A percentile compares a stretch with the other conserved stretches of the same genome.
Evolutionary conservation across 2,888 invertebrate genomes (phyloP).

Genomic region (Cepaea hortensis): DNA sequence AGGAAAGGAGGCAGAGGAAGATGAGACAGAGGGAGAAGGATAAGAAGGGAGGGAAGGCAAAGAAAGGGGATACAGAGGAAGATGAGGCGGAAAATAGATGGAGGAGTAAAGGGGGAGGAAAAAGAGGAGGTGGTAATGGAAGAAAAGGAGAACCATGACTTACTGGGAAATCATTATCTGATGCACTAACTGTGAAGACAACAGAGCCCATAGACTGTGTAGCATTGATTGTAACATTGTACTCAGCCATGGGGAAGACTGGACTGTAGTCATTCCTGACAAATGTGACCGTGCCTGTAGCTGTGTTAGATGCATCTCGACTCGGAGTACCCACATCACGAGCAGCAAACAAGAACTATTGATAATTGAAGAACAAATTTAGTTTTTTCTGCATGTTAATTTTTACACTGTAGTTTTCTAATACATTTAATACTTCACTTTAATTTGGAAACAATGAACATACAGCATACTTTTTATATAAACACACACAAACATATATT

Average conservation of each 20-base stretch:
- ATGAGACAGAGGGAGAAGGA: no score
- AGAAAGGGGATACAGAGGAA: no score
- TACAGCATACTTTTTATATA: not conserved
- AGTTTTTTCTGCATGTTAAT: not conserved
- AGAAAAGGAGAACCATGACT: not conserved
- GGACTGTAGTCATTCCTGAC: conserved; percentile 64
- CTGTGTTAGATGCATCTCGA: conserved; percentile 49
- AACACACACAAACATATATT: not conserved
- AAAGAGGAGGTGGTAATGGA: not conserved
- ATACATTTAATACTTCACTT: not conserved
- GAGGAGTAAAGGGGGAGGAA: no score
- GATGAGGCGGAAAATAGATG: no score
- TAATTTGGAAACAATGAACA: not conserved
- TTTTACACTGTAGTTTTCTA: not conserved
- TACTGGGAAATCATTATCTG: conserved; percentile 41
- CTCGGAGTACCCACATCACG: conserved; percentile 56
- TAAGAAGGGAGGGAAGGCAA: no score
- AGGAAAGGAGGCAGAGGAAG: no score
- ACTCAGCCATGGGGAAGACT: conserved; percentile 48
- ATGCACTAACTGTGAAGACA: conserved; percentile 38
- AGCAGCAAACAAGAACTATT: conserved; percentile 53
- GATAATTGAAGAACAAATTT: not conserved
- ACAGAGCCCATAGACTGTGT: not conserved
- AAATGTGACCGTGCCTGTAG: conserved; percentile 61
- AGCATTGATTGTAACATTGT: conserved; percentile 49